phyloP scores from a whole-genome alignment of 2,113 vertebrate genomes.

The Coturnix japonica region DNA sequence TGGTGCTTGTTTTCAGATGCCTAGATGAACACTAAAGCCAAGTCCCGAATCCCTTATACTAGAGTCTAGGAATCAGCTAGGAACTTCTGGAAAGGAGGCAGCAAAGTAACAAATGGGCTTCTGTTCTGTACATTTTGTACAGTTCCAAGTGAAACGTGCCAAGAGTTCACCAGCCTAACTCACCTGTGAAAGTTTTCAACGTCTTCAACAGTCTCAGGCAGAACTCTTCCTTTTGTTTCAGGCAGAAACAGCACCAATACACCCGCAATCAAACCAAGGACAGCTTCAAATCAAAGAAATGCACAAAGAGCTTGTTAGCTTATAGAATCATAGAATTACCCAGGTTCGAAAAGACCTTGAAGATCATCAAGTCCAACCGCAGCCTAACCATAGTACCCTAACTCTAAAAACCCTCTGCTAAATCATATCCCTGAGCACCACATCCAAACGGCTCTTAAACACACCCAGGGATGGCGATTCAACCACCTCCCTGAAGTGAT shows the following conservation, averaged over 20 bases:
- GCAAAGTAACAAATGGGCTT: not conserved
- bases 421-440: no score
- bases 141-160: not conserved
- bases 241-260: slow-evolving; percentile 86
- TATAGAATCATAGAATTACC: no score
- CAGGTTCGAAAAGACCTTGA: no score
- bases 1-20: not conserved
- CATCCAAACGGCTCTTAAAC: no score
- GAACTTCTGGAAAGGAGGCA: not conserved
- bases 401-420: no score
- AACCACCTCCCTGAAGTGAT: no score
- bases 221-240: slow-evolving; percentile 85
- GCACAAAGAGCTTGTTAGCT: not conserved
- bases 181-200: slow-evolving; percentile 83
- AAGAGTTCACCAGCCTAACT: not conserved
- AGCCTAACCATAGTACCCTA: no score
- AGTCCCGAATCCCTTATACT: not conserved
- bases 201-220: slow-evolving; percentile 88
- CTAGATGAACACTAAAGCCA: not conserved
- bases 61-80: not conserved
- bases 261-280: slow-evolving; percentile 82
- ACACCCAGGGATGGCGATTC: no score
- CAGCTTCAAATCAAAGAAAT: slow-evolving; percentile 71
- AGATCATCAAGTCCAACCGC: no score
- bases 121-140: not conserved